phyloP scores from a whole-genome alignment of 2,113 vertebrate species.

The Anoplopoma fimbria region DNA sequence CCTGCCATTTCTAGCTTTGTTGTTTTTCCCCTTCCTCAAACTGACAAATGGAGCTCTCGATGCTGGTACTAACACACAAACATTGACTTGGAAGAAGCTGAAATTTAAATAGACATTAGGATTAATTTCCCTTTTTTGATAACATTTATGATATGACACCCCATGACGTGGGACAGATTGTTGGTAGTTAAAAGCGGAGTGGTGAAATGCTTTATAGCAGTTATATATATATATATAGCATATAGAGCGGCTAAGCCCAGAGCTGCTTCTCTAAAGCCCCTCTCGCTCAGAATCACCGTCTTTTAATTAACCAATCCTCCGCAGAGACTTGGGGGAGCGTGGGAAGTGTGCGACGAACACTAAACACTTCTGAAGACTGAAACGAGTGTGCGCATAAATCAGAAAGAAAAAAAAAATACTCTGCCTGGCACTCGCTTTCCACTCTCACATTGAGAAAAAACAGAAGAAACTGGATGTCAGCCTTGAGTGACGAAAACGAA shows the following conservation, averaged over 20 bases:
- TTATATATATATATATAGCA: slow-evolving; percentile 50
- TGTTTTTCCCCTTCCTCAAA: background rate
- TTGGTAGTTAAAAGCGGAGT: slow-evolving; percentile 46
- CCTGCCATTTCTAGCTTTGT: slow-evolving; percentile 15
- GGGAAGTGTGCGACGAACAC: slow-evolving; percentile 63
- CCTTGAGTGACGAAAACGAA: slow-evolving; percentile 27
- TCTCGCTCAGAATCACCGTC: slow-evolving; percentile 49
- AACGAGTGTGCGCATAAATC: background rate
- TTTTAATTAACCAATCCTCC: slow-evolving; percentile 74
- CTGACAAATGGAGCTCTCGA: slow-evolving; percentile 4
- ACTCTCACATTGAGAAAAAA: background rate
- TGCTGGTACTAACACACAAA: background rate
- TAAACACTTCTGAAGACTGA: slow-evolving; percentile 15
- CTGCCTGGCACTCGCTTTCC: background rate
- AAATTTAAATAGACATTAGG: slow-evolving; percentile 13
- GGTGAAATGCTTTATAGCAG: slow-evolving; percentile 50
- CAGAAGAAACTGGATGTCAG: background rate
- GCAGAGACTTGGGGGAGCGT: slow-evolving; percentile 48
- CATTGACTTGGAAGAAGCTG: slow-evolving; percentile 2
- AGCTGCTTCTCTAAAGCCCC: slow-evolving; percentile 55
- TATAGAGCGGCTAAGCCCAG: slow-evolving; percentile 48
- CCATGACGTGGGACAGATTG: slow-evolving; percentile 40
- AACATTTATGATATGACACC: slow-evolving; percentile 30
- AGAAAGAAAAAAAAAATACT: background rate
- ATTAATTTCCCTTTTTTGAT: slow-evolving; percentile 37